Base-by-base conservation (phyloP, 2,113 vertebrate species). In the Oxyruncus cristatus region DNA sequence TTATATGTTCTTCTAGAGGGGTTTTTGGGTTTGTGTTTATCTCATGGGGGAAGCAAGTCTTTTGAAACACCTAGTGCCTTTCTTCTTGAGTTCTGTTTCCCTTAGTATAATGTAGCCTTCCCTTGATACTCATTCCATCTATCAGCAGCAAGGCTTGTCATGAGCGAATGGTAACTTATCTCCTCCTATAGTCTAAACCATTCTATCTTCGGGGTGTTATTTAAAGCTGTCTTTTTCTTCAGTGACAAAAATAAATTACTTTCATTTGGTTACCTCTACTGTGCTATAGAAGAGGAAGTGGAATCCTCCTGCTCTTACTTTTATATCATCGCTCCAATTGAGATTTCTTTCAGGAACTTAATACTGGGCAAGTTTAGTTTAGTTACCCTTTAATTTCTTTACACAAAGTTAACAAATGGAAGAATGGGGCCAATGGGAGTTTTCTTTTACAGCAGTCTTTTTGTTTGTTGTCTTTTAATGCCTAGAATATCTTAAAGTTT, bases 171-270 rank as follows among this genome's bases (percentile, higher is more conserved):
- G 27, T 88, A 90, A 90, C 85, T 85, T 89, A 82, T 18, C 74
- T 88, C 50, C 44, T 93, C 56, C 27, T 93, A 35, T 66, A 72
- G 39, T 86, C 65, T 77, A 85, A 93, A 86, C 59, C 47, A 8
- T 85, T 92, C 56, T 30, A 2, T 86, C 35, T 84, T 90, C 49
- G 83, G 62, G 78, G 18, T 32, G 2, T 93, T 94, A 85, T 96
- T 96, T 95, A 90, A 95, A 66, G 65, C 68, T 85, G 24, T 68
- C 80, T 85, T 70, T 92, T 95, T 59, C 74, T 79, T 77, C 59
- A 50, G 63, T 88, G 72, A 65, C 76, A 90, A 90, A 96, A 96
- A 96, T 94, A 92, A 83, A 73, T 88, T 76, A 61, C 88, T 95
- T 95, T 80, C 75, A 65, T 95, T 91, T 88, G 24, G 47, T 92